Evolutionary conservation across 2,888 invertebrate species (phyloP).

Genomic region (Mesochorus sp.): DNA sequence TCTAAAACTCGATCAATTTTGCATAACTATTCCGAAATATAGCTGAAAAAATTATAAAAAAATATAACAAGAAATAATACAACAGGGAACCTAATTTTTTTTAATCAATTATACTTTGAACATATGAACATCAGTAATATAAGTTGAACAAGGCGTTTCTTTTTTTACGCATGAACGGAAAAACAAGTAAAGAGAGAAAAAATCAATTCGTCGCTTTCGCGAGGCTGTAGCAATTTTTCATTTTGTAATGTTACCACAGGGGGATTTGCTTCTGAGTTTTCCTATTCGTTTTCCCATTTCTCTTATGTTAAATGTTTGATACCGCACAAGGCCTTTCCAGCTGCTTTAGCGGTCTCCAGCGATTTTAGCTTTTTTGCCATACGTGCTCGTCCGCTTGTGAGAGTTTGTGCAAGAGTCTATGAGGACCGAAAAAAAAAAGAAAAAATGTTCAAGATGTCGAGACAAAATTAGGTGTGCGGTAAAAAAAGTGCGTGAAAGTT

Average conservation of each 20-base stretch:
- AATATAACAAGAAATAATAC: no score
- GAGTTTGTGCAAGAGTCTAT: conserved; percentile 13
- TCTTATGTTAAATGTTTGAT: not conserved
- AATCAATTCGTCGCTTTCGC: not conserved
- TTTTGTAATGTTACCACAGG: conserved; percentile 12
- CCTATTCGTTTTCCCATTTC: not conserved
- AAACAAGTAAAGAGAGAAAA: not conserved
- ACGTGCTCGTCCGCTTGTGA: not conserved
- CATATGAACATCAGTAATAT: no score
- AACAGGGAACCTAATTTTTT: no score
- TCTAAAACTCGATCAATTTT: no score
- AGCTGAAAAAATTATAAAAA: no score
- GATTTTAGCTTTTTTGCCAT: conserved; percentile 6
- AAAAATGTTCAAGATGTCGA: no score
- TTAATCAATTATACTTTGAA: no score
- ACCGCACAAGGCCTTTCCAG: conserved; percentile 1
- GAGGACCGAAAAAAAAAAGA: conserved; percentile 7
- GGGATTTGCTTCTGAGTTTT: conserved; percentile 9
- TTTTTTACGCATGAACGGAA: no score
- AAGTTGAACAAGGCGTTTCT: no score
- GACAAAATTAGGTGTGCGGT: no score
- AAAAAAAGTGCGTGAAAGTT: no score
- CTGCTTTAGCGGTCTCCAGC: conserved; percentile 6
- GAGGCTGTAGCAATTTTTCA: not conserved
- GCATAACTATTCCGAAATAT: no score